Percentiles rank a stretch among this genome's conserved stretches.
These are phyloP conservation scores for Carollia perspicillata DNA, from an alignment of 2,113 vertebrate genomes.

Conservation along the genomic window DNA sequence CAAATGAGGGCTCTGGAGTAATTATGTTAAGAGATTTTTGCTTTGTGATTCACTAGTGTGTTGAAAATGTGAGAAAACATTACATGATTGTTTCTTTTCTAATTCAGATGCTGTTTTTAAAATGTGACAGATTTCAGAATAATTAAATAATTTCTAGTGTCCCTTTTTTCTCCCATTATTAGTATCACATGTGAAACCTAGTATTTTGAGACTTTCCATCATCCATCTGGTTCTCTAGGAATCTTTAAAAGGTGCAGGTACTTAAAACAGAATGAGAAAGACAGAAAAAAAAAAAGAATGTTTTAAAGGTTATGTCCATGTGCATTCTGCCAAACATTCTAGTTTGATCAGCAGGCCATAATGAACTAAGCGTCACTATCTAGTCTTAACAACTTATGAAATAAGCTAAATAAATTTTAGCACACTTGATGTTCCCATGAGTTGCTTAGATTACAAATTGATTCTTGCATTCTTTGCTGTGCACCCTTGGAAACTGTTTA, in stretches of 20 bases:
- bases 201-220: conserved; percentile 51
- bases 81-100: conserved; percentile 19
- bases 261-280: not conserved
- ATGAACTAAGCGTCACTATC: not conserved
- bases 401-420: not conserved
- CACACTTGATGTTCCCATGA: not conserved
- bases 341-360: not conserved
- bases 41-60: not conserved
- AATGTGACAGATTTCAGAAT: conserved; percentile 61
- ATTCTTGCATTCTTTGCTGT: not conserved
- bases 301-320: not conserved
- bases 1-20: not conserved
- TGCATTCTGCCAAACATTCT: conserved; percentile 10
- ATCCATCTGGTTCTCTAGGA: conserved; percentile 55
- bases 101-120: conserved; percentile 36
- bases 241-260: conserved; percentile 46
- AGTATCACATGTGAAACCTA: conserved; percentile 47
- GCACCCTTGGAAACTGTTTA: not conserved
- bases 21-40: not conserved
- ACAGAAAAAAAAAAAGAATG: not conserved
- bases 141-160: conserved; percentile 58
- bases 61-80: conserved; percentile 7
- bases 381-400: not conserved
- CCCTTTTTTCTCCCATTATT: conserved; percentile 47
- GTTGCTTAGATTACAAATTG: not conserved